Evolutionary conservation across 2,113 vertebrate species (phyloP).

Genomic region (Thalassoma bifasciatum): DNA sequence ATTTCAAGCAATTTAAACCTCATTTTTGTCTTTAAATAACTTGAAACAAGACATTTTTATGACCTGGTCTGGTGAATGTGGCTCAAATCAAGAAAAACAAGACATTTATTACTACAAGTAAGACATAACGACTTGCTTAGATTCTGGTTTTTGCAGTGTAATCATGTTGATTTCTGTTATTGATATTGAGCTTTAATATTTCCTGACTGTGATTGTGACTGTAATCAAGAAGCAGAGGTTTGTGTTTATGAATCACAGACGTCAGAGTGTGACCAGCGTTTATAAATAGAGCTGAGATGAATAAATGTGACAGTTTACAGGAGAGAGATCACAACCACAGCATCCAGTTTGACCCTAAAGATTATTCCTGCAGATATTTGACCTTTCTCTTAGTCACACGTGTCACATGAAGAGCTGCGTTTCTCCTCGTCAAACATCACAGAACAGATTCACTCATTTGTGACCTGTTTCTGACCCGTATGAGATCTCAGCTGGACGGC

Average conservation of each 20-base stretch:
- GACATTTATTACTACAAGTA: too few relatives aligned
- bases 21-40: too few relatives aligned
- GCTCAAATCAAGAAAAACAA: too few relatives aligned
- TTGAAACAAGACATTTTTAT: too few relatives aligned
- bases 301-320: constrained; percentile 63
- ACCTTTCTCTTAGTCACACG: constrained; percentile 61
- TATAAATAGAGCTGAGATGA: constrained; percentile 22
- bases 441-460: constrained; percentile 10
- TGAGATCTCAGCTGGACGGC: background rate
- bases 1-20: too few relatives aligned
- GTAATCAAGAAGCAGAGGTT: too few relatives aligned
- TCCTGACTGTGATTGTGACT: background rate
- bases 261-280: constrained; percentile 42
- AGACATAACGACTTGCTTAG: too few relatives aligned
- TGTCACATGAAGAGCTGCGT: constrained; percentile 29
- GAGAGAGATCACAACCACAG: constrained; percentile 63
- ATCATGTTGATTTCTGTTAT: too few relatives aligned
- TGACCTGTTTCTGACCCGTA: constrained; percentile 1
- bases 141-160: too few relatives aligned
- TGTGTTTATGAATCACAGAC: constrained; percentile 2
- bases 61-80: too few relatives aligned
- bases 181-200: too few relatives aligned
- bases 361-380: constrained; percentile 60
- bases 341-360: constrained; percentile 41
- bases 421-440: constrained; percentile 8